phyloP scores from a whole-genome alignment of 2,888 invertebrate genomes.

The Sepiola atlantica region DNA sequence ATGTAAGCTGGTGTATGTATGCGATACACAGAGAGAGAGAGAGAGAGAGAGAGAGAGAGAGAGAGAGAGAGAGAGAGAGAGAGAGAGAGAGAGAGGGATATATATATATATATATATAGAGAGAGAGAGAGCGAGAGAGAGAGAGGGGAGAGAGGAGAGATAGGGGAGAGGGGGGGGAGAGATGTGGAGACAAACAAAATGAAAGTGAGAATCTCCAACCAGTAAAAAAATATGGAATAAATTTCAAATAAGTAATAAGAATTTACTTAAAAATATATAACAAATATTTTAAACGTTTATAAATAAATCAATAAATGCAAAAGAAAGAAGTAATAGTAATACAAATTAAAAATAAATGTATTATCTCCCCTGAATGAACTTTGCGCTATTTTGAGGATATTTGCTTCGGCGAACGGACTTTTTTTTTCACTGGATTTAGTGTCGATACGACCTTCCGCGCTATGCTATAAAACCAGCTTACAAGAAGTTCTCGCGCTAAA shows the following conservation, averaged over 20 bases:
- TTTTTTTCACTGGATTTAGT: background rate
- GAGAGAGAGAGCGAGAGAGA: background rate
- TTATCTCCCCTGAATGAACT: too few species aligned
- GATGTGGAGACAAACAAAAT: background rate
- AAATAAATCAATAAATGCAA: too few species aligned
- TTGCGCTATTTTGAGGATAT: too few species aligned
- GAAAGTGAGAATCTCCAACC: background rate
- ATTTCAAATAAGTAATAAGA: too few species aligned
- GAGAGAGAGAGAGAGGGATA: background rate
- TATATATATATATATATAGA: background rate
- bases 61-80: background rate
- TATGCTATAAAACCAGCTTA: background rate
- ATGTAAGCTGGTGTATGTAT: too few species aligned
- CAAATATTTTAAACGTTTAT: too few species aligned
- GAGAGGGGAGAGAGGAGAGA: background rate
- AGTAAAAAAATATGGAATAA: background rate
- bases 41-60: background rate
- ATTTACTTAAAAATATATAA: too few species aligned
- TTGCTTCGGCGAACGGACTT: too few species aligned
- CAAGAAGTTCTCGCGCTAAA: background rate
- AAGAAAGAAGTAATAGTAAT: too few species aligned
- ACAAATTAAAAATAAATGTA: too few species aligned
- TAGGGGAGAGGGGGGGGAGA: background rate
- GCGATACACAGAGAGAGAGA: background rate
- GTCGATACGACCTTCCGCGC: background rate